A percentile compares a stretch with the other conserved stretches of the same genome.
These are phyloP conservation scores for Agapornis canus DNA, from an alignment of 2,797 vertebrate genomes.

Conservation along the genomic window DNA sequence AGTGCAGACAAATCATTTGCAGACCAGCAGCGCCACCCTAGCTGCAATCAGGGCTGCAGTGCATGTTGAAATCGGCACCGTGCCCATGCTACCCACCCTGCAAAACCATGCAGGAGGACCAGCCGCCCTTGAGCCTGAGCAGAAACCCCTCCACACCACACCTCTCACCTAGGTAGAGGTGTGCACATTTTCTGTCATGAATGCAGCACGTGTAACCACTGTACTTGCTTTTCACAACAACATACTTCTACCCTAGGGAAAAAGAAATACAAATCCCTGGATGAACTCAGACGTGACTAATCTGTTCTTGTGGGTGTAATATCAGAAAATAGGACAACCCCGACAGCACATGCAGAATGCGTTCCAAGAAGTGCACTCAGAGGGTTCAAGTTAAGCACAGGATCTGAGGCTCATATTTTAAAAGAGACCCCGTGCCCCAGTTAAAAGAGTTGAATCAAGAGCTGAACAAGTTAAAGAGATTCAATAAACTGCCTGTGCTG, in stretches of 20 bases:
- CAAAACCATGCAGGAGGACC: accelerated
- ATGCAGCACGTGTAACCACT: background rate
- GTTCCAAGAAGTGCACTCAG: background rate
- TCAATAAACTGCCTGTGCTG: background rate
- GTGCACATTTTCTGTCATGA: background rate
- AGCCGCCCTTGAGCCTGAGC: accelerated
- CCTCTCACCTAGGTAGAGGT: too few species aligned
- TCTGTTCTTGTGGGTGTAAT: background rate
- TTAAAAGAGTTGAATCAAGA: background rate
- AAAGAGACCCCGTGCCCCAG: background rate
- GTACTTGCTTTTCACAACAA: background rate
- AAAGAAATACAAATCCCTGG: background rate
- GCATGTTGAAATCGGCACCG: background rate
- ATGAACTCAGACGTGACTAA: background rate
- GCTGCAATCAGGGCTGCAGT: background rate
- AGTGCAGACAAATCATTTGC: background rate
- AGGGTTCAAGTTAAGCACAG: background rate
- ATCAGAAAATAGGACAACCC: background rate
- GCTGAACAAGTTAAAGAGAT: background rate
- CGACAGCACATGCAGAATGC: background rate
- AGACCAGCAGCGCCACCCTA: background rate
- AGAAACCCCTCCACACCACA: background rate
- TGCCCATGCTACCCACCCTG: accelerated
- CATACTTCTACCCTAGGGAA: background rate
- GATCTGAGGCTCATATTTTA: background rate